Evolutionary conservation across 2,113 vertebrate genomes (phyloP).

Genomic region (Cyprinodon tularosa): DNA sequence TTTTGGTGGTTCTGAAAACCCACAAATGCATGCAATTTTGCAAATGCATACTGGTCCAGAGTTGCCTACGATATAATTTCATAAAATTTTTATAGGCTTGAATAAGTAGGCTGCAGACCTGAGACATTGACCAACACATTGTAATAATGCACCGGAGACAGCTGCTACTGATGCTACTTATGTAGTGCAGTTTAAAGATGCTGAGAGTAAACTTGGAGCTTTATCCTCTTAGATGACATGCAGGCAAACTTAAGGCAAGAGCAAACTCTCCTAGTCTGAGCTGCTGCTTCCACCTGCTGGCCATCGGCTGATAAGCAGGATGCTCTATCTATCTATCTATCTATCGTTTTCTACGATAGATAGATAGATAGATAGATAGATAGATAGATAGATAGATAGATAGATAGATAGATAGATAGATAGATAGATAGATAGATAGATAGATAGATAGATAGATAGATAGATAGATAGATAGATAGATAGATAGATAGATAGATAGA

Average conservation of each 20-base stretch:
- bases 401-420: too few species aligned
- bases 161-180: neutral
- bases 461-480: too few species aligned
- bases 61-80: conserved; percentile 23
- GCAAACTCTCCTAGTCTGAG: neutral
- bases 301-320: neutral
- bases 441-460: accelerated
- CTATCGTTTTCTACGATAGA: too few species aligned
- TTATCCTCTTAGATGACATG: conserved; percentile 24
- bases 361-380: too few species aligned
- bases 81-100: conserved; percentile 9
- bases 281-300: conserved; percentile 69
- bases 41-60: neutral
- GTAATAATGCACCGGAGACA: conserved; percentile 32
- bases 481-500: too few species aligned
- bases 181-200: conserved; percentile 10
- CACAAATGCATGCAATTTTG: conserved; percentile 7
- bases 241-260: conserved; percentile 11
- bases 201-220: conserved; percentile 28
- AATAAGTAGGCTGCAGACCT: conserved; percentile 28
- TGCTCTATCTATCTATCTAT: too few species aligned
- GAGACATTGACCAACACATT: conserved; percentile 24
- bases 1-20: neutral
- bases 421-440: too few species aligned
- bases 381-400: too few species aligned